A percentile compares a stretch with the other conserved stretches of the same genome.
These are phyloP conservation scores for Poeciliopsis retropinna DNA, from an alignment of 2,113 vertebrate species.

Conservation along the genomic window DNA sequence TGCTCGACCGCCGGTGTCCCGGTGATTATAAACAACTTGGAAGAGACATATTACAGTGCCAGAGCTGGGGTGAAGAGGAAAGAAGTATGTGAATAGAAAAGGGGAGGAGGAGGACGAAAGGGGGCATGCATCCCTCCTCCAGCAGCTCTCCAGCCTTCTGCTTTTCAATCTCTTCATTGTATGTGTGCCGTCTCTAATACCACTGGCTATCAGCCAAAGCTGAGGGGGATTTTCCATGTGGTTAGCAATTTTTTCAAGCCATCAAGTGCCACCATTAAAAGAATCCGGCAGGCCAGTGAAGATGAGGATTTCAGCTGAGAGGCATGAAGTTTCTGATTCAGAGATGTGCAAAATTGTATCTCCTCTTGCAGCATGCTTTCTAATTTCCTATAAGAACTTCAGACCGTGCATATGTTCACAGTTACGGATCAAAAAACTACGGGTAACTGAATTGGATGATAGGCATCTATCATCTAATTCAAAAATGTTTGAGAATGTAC, in stretches of 20 bases:
- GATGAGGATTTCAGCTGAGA: constrained; percentile 70
- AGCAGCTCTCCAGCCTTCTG: constrained; percentile 36
- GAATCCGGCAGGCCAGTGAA: constrained; percentile 55
- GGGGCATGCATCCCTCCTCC: constrained; percentile 24
- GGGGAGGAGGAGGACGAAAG: constrained; percentile 21
- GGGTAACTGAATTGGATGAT: neutral
- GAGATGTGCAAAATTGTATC: constrained; percentile 58
- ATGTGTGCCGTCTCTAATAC: constrained; percentile 56
- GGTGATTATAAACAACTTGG: constrained; percentile 58
- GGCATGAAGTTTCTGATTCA: constrained; percentile 60
- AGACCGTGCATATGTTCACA: constrained; percentile 15
- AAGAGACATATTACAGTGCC: constrained; percentile 38
- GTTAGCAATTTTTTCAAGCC: constrained; percentile 71
- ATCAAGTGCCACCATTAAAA: constrained; percentile 65
- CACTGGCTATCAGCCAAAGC: constrained; percentile 45
- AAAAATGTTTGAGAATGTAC: constrained; percentile 48
- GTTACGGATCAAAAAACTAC: neutral
- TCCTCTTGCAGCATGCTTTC: constrained; percentile 47
- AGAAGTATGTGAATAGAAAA: constrained; percentile 33
- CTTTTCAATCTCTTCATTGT: constrained; percentile 60
- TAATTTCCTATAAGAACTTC: constrained; percentile 34
- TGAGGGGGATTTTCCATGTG: constrained; percentile 55
- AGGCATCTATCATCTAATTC: too few species aligned
- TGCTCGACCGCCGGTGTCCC: constrained; percentile 33
- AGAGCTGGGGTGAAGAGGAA: constrained; percentile 23